Conservation (phyloP, 1,140 invertebrate genomes). For the Euwallacea fornicatus region DNA sequence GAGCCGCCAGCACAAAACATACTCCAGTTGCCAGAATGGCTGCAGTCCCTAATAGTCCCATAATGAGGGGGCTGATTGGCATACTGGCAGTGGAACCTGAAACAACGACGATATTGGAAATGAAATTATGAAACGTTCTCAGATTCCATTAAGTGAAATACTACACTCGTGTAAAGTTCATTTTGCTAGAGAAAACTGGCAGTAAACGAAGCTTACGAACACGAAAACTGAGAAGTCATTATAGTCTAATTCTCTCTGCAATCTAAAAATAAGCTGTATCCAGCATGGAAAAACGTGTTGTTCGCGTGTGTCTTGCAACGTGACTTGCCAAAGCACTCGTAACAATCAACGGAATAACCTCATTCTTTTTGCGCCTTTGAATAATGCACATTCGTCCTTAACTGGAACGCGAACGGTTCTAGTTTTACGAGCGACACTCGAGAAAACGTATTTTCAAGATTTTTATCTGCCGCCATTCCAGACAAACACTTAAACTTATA, state of each 20-base stretch:
- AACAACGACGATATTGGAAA: slow-evolving; percentile 20
- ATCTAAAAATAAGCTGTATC: slow-evolving; percentile 33
- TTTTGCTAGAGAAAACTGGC: too few species aligned
- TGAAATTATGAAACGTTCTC: too few species aligned
- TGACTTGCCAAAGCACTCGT: slow-evolving; percentile 28
- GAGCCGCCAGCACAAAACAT: slow-evolving; percentile 69
- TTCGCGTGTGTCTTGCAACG: slow-evolving; percentile 32
- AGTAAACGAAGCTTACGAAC: not conserved
- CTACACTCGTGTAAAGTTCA: too few species aligned
- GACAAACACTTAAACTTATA: not conserved
- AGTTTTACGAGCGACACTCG: slow-evolving; percentile 21
- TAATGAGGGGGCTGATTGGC: slow-evolving; percentile 70
- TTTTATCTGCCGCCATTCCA: not conserved
- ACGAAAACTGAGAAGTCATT: slow-evolving; percentile 30
- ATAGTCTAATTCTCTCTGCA: slow-evolving; percentile 18
- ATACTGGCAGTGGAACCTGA: slow-evolving; percentile 58
- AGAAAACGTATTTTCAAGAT: slow-evolving; percentile 5
- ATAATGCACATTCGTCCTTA: slow-evolving; percentile 28
- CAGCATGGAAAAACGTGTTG: slow-evolving; percentile 20
- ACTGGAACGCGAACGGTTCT: slow-evolving; percentile 10
- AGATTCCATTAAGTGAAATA: too few species aligned
- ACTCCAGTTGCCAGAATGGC: slow-evolving; percentile 69
- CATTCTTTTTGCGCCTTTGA: slow-evolving; percentile 27
- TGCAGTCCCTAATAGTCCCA: slow-evolving; percentile 70
- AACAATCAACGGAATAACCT: slow-evolving; percentile 26